A percentile compares a stretch with the other conserved stretches of the same genome.
These are phyloP conservation scores for Drosophila bipectinata DNA, from an alignment of 1,140 invertebrate species.

Conservation along the genomic window DNA sequence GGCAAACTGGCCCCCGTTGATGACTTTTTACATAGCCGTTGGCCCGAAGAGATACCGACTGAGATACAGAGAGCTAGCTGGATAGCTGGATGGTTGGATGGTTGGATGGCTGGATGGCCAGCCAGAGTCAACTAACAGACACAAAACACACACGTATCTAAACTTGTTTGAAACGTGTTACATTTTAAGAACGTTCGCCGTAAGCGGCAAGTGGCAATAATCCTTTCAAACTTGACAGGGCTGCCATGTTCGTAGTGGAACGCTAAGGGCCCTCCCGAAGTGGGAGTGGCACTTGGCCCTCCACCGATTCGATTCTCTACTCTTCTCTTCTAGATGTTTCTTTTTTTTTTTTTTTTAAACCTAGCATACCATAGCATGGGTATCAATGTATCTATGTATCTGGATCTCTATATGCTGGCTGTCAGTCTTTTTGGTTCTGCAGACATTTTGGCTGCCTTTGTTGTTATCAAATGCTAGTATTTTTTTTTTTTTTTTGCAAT, in stretches of 20 bases:
- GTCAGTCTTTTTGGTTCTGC: conserved; percentile 60
- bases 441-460: conserved; percentile 66
- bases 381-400: conserved; percentile 31
- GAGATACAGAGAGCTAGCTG: conserved; percentile 23
- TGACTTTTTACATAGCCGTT: conserved; percentile 76
- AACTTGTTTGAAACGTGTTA: conserved; percentile 82
- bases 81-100: conserved; percentile 21
- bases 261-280: conserved; percentile 38
- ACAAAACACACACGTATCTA: conserved; percentile 74
- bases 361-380: conserved; percentile 10
- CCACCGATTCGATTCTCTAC: neutral
- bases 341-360: neutral
- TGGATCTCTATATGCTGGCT: conserved; percentile 52
- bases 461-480: conserved; percentile 42
- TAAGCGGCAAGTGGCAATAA: conserved; percentile 80
- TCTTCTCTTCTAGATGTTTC: neutral
- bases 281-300: conserved; percentile 66
- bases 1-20: conserved; percentile 74
- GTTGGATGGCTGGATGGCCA: conserved; percentile 27
- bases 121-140: conserved; percentile 38
- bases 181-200: conserved; percentile 80
- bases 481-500: conserved; percentile 27
- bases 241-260: conserved; percentile 56
- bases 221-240: conserved; percentile 78
- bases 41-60: conserved; percentile 53